Conservation (phyloP, 1,140 invertebrate species). For the Trissolcus basalis region DNA sequence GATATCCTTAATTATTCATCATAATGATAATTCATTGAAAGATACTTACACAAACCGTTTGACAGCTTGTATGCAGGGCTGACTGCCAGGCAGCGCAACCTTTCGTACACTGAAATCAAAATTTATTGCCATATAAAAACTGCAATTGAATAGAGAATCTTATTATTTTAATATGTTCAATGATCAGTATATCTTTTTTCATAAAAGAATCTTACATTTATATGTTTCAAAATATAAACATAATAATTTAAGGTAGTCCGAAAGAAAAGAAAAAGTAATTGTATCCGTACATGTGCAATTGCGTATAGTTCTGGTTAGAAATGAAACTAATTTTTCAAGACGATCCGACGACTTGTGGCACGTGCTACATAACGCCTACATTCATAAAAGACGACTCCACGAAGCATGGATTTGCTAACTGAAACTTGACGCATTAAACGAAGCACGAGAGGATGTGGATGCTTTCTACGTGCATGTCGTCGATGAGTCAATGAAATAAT, state of each 20-base stretch:
- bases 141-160: not conserved
- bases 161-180: not conserved
- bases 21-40: not conserved
- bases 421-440: conserved; percentile 71
- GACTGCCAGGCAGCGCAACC: conserved; percentile 83
- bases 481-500: conserved; percentile 58
- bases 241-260: no score
- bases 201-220: no score
- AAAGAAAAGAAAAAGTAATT: conserved; percentile 19
- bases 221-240: no score
- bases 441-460: conserved; percentile 68
- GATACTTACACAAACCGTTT: conserved; percentile 83
- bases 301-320: conserved; percentile 18
- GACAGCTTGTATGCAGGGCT: conserved; percentile 81
- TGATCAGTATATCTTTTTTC: no score
- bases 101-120: conserved; percentile 80
- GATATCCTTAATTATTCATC: no score
- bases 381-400: conserved; percentile 68
- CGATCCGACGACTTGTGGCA: conserved; percentile 61
- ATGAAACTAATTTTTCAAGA: conserved; percentile 64
- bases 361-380: conserved; percentile 70
- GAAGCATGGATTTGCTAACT: conserved; percentile 68
- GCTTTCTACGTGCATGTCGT: conserved; percentile 53
- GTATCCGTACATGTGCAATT: conserved; percentile 8
- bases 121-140: conserved; percentile 1